Base-by-base conservation (phyloP, 2,888 invertebrate genomes). In the Minunthozetes semirufus region DNA sequence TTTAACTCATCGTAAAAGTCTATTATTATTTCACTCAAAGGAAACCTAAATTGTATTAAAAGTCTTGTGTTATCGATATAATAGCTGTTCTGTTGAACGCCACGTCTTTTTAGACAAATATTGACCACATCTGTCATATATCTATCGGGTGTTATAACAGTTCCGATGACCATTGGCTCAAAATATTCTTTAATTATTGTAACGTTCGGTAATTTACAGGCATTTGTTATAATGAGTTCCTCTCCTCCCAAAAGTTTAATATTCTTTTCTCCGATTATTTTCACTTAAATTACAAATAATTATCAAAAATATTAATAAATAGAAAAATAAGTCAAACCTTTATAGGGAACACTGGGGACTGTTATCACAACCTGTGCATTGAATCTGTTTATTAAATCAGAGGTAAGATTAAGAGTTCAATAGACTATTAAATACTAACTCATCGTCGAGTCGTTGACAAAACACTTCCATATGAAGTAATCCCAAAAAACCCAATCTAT, bases 1-100 rank as follows among this genome's bases (percentile, higher is more conserved):
- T 98, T 98, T 1, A 97, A 84, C 4, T 87, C 86, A 82, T 98
- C 97, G 81, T 95, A 95, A 83, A 99, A 98, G 83, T 98, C 96
- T 11, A 95, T 84, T 17, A 98, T 89, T 33, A 98, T 90, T 86
- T 99, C 98, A 79, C 90, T 92, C 8, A 99, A 84, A 0, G 98
- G 98, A 72, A 99, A 83, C 50, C 89, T 84, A 81, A 90, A 94
- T 80, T 90, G 90, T 81, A 96, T 82, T 85, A 97, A 86, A 0
- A 94, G 85, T 81, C 93, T 87, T 46, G 88, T 86, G 77, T 92
- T 89, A 82, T 96, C 97, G 33, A 97, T 90, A 77, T 91, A 89
- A 74, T 83, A 87, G 0, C 89, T 87, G 0, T 88, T 89, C 75
- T 88, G 86, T 78, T 91, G 88, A 0, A 87, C 79, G 0, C 91